A percentile compares a stretch with the other conserved stretches of the same genome.
These are phyloP conservation scores for Lithobates sylvaticus DNA, from an alignment of 2,797 vertebrate genomes.

Conservation along the genomic window DNA sequence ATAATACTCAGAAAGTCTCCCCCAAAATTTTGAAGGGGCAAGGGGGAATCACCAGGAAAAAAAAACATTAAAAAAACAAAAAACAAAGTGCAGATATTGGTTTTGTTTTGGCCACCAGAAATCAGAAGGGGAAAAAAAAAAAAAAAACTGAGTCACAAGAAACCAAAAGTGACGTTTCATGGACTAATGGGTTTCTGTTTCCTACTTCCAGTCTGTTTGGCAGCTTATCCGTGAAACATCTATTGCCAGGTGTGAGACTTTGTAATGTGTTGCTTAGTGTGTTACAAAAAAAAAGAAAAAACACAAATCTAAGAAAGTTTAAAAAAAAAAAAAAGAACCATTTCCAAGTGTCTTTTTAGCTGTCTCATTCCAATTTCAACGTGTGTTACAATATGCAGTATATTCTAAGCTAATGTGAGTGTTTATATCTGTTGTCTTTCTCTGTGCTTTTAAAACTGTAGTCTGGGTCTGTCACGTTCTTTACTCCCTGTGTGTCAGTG, in stretches of 20 bases:
- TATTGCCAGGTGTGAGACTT: conserved; percentile 96
- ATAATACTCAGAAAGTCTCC: conserved; percentile 23
- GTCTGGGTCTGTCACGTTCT: conserved; percentile 85
- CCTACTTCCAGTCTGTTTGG: conserved; percentile 92
- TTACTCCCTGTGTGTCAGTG: conserved; percentile 96
- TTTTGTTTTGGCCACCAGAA: conserved; percentile 93
- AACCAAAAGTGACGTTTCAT: conserved; percentile 87
- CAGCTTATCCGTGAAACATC: conserved; percentile 92
- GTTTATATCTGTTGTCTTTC: conserved; percentile 98
- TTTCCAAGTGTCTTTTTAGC: conserved; percentile 97
- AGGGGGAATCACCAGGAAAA: not conserved
- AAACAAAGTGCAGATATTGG: conserved; percentile 75
- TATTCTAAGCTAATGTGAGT: conserved; percentile 99
- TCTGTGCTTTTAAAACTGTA: conserved; percentile 96
- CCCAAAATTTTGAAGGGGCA: not conserved
- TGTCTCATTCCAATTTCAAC: conserved; percentile 98
- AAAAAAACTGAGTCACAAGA: conserved; percentile 87
- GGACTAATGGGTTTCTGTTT: conserved; percentile 74
- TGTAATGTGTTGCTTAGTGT: conserved; percentile 86
- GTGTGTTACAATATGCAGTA: conserved; percentile 99
- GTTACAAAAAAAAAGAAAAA: conserved; percentile 50
- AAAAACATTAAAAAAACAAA: conserved; percentile 75
- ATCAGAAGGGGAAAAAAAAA: conserved; percentile 3
- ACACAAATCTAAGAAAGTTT: conserved; percentile 47
- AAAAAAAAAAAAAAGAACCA: conserved; percentile 70